phyloP scores from a whole-genome alignment of 2,797 vertebrate genomes.

The Takifugu rubripes region DNA sequence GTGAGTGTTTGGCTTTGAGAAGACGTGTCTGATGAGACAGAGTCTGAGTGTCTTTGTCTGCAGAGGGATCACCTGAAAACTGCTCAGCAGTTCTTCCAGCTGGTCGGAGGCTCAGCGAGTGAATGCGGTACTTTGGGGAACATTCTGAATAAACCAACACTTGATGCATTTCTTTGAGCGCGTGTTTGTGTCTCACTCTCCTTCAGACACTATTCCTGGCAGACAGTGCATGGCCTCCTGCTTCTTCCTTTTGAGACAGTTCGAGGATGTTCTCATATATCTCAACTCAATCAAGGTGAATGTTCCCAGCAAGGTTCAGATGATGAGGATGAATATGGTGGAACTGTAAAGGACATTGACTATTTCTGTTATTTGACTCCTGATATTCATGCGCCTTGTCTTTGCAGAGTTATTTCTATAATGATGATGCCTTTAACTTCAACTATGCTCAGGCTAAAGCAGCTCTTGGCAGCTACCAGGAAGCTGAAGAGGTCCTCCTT shows the following conservation, averaged over 20 bases:
- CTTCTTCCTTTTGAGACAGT: slow-evolving; percentile 93
- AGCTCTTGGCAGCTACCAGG: slow-evolving; percentile 87
- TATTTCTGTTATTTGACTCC: slow-evolving; percentile 1
- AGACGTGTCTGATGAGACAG: neutral
- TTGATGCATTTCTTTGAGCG: neutral
- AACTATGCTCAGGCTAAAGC: slow-evolving; percentile 98
- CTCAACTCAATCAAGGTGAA: slow-evolving; percentile 97
- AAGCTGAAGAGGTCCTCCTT: slow-evolving; percentile 88
- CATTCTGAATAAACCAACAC: neutral
- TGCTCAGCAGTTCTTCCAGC: slow-evolving; percentile 95
- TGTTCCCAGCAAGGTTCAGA: slow-evolving; percentile 14
- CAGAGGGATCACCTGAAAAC: slow-evolving; percentile 95
- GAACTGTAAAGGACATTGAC: too few species aligned
- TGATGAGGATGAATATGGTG: neutral
- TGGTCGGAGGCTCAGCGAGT: slow-evolving; percentile 95
- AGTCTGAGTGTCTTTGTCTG: slow-evolving; percentile 32
- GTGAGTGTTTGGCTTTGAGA: slow-evolving; percentile 74
- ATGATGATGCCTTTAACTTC: slow-evolving; percentile 95
- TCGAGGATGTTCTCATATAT: slow-evolving; percentile 95
- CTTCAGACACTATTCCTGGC: slow-evolving; percentile 96
- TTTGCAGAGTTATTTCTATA: slow-evolving; percentile 91
- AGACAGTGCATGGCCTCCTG: slow-evolving; percentile 98
- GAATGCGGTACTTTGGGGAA: slow-evolving; percentile 84
- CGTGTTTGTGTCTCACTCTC: slow-evolving; percentile 4
- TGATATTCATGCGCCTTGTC: too few species aligned